Evolutionary conservation across 2,797 vertebrate genomes (phyloP).

Genomic region (Leptoclinus maculatus): DNA sequence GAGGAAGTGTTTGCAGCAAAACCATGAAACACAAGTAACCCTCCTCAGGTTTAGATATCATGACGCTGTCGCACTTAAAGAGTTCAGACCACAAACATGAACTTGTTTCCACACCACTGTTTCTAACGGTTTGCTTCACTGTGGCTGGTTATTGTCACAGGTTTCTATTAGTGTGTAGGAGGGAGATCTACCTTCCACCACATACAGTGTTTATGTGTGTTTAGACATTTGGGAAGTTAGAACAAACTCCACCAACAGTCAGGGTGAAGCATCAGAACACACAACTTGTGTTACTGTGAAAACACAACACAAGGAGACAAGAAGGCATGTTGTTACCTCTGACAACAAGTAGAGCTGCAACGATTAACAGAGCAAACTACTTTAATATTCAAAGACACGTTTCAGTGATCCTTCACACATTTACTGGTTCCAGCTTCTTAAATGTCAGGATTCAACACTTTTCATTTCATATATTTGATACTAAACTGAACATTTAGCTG

Average conservation of each 20-base stretch:
- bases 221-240: rapidly evolving
- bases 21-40: no score
- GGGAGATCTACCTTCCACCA: no score
- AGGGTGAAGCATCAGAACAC: not conserved
- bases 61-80: not conserved
- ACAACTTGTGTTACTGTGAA: not conserved
- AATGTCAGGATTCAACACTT: not conserved
- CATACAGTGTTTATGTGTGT: rapidly evolving
- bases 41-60: no score
- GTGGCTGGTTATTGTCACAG: not conserved
- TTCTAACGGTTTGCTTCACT: not conserved
- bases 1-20: no score
- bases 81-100: not conserved
- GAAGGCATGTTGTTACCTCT: no score
- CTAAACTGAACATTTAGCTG: not conserved
- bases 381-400: not conserved
- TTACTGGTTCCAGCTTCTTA: not conserved
- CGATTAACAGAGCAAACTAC: not conserved
- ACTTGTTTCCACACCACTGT: not conserved
- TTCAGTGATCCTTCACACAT: not conserved
- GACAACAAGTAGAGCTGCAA: no score
- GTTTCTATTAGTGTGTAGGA: not conserved
- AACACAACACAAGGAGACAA: rapidly evolving
- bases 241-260: not conserved
- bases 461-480: not conserved